phyloP scores from a whole-genome alignment of 2,888 invertebrate genomes.

The Trichogramma evanescens region DNA sequence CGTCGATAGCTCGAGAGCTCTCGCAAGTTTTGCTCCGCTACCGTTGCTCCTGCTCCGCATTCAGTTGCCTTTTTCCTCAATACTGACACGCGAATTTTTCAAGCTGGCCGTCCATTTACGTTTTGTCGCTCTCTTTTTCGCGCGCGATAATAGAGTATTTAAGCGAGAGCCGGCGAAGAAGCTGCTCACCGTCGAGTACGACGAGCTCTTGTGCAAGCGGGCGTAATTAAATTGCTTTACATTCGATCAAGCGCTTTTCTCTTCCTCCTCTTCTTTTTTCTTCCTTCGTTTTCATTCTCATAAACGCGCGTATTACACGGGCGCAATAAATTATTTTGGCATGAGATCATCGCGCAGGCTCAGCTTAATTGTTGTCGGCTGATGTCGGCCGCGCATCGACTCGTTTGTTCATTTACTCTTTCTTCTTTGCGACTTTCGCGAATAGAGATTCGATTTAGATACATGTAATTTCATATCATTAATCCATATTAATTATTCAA shows the following conservation, averaged over 20 bases:
- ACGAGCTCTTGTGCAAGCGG: constrained; percentile 7
- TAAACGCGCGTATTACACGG: background rate
- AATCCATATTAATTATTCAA: constrained; percentile 23
- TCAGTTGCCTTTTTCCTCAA: background rate
- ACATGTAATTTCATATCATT: constrained; percentile 17
- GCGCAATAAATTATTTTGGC: constrained; percentile 20
- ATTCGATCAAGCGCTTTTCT: constrained; percentile 33
- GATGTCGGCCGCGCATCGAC: background rate
- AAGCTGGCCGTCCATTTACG: constrained; percentile 4
- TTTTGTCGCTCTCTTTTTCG: constrained; percentile 8
- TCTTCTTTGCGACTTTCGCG: too few relatives aligned
- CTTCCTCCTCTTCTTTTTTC: constrained; percentile 20
- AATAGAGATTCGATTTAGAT: constrained; percentile 20
- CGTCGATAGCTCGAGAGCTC: background rate
- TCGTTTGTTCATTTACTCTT: constrained; percentile 1
- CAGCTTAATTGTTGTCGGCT: constrained; percentile 14
- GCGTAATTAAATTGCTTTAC: constrained; percentile 25
- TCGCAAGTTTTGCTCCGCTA: background rate
- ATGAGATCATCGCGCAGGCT: constrained; percentile 13
- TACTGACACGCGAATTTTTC: constrained; percentile 18
- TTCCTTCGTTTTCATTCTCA: constrained; percentile 1
- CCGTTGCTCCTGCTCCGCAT: background rate
- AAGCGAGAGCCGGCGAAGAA: background rate
- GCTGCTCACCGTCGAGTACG: background rate
- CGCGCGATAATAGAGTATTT: constrained; percentile 21